Conservation (phyloP, 2,888 invertebrate species). For the Slavum lentiscoides region DNA sequence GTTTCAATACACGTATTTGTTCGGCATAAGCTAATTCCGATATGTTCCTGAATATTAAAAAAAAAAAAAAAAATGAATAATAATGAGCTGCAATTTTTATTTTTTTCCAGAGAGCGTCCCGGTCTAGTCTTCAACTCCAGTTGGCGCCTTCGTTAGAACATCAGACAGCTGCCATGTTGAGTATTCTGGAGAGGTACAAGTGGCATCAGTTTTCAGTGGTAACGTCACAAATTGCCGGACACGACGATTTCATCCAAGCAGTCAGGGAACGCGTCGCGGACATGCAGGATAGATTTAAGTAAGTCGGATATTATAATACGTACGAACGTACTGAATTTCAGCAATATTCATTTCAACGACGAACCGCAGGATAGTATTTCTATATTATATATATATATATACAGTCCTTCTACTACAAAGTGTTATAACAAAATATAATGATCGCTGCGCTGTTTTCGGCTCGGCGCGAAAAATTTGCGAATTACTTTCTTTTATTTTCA, state of each 20-base stretch:
- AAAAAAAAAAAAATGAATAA: not conserved
- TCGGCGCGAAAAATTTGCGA: too few relatives aligned
- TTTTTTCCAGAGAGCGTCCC: conserved; percentile 69
- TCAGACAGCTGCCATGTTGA: conserved; percentile 94
- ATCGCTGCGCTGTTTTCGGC: too few relatives aligned
- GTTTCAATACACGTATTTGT: not conserved
- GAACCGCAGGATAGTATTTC: too few relatives aligned
- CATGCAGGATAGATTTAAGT: conserved; percentile 69
- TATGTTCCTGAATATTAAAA: not conserved
- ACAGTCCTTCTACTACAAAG: too few relatives aligned
- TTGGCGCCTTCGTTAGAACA: conserved; percentile 95
- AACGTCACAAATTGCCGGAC: conserved; percentile 90
- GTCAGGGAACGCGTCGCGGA: conserved; percentile 84
- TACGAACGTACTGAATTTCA: not conserved
- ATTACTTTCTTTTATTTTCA: too few relatives aligned
- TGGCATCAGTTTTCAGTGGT: conserved; percentile 96
- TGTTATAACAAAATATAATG: too few relatives aligned
- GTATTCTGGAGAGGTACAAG: conserved; percentile 91
- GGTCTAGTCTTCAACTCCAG: conserved; percentile 87
- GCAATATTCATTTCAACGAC: not conserved
- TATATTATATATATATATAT: too few relatives aligned
- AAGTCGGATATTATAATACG: conserved; percentile 55
- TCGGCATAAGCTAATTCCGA: not conserved
- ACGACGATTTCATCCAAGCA: conserved; percentile 93
- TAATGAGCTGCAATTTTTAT: not conserved